Evolutionary conservation across 2,797 vertebrate species (phyloP).

Genomic region (Peromyscus attwateri): DNA sequence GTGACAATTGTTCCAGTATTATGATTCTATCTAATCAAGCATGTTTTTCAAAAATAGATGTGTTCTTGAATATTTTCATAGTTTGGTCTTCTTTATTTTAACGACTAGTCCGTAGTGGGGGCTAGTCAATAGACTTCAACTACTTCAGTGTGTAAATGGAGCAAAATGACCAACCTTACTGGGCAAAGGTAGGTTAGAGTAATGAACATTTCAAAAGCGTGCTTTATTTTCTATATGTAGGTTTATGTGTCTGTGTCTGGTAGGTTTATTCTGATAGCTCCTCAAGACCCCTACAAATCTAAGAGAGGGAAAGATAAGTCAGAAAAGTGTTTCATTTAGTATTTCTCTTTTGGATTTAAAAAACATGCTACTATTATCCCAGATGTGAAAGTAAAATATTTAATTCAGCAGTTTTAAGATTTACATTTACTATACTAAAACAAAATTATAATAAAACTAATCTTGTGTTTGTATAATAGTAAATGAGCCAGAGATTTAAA

Average conservation of each 20-base stretch:
- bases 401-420: slow-evolving; percentile 41
- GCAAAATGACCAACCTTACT: not conserved
- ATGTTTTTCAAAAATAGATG: not conserved
- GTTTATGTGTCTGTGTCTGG: not conserved
- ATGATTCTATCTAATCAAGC: not conserved
- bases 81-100: not conserved
- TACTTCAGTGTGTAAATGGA: not conserved
- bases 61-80: not conserved
- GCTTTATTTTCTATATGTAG: not conserved
- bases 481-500: not conserved
- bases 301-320: slow-evolving; percentile 14
- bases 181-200: not conserved
- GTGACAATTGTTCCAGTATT: not conserved
- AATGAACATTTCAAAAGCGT: not conserved
- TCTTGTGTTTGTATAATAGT: not conserved
- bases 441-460: slow-evolving; percentile 32
- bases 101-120: not conserved
- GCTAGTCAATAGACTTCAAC: not conserved
- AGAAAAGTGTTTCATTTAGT: not conserved
- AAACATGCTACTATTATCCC: not conserved
- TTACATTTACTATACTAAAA: slow-evolving; percentile 22
- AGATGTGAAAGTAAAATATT: not conserved
- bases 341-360: not conserved
- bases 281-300: slow-evolving; percentile 21
- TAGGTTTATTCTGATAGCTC: not conserved